Percentiles rank a stretch among this genome's conserved stretches.
Conservation (phyloP, 92 coral and sea anemone species). For the Porites evermanni region DNA sequence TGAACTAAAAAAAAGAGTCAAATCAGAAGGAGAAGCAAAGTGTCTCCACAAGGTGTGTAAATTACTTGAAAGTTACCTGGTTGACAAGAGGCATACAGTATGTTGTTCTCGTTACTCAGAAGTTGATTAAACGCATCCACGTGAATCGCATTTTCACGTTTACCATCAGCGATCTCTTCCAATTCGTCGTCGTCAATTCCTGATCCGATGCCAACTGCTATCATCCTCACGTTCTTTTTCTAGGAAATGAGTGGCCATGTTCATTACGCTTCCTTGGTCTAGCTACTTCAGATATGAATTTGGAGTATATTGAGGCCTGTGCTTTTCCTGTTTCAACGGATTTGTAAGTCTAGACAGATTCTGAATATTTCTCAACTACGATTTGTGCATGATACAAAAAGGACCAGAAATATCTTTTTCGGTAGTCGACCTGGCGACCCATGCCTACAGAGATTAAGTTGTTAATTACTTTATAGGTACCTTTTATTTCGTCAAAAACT, state of each 20-base stretch:
- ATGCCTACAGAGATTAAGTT: no score
- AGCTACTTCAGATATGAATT: background rate
- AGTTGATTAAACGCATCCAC: conserved; percentile 60
- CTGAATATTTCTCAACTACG: background rate
- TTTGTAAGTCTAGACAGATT: background rate
- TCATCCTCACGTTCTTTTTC: conserved; percentile 45
- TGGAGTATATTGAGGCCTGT: background rate
- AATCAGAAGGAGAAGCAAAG: no score
- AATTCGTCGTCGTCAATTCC: conserved; percentile 42
- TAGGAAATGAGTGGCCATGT: background rate
- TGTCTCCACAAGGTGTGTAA: no score
- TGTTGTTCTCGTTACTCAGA: conserved; percentile 37
- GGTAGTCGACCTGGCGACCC: no score
- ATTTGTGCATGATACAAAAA: no score
- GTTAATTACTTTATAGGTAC: no score
- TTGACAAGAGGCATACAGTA: conserved; percentile 50
- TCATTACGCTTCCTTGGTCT: background rate
- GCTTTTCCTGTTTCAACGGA: background rate
- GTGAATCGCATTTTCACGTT: conserved; percentile 43
- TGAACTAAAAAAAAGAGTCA: no score
- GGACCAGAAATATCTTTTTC: no score
- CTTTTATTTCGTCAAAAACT: no score
- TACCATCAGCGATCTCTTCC: conserved; percentile 58
- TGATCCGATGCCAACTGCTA: conserved; percentile 61
- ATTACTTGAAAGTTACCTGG: conserved; percentile 15